phyloP scores from a whole-genome alignment of 2,113 vertebrate species.

The Ahaetulla prasina region DNA sequence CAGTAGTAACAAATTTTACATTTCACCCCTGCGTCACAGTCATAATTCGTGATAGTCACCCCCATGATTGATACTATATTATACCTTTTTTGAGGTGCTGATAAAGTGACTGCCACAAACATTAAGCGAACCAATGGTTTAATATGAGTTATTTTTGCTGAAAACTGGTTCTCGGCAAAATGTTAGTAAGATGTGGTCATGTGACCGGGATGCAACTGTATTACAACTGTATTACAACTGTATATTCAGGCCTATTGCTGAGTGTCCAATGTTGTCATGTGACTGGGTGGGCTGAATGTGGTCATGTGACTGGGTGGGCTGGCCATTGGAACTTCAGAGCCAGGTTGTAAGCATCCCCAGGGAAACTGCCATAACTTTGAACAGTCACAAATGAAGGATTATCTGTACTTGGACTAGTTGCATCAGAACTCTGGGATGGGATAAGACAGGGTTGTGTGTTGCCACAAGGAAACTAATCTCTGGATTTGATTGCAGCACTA shows the following conservation, averaged over 20 bases:
- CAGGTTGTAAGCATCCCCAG: background rate
- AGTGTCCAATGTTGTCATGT: background rate
- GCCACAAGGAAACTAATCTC: constrained; percentile 45
- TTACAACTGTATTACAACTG: too few species aligned
- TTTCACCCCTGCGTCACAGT: too few species aligned
- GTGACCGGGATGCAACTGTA: background rate
- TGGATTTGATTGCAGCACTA: constrained; percentile 85
- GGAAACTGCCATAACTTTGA: too few species aligned
- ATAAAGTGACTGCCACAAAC: background rate
- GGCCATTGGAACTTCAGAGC: background rate
- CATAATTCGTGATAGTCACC: background rate
- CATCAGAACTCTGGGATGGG: background rate
- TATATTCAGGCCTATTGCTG: background rate
- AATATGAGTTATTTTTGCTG: background rate
- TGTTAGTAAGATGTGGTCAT: background rate
- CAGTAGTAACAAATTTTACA: too few species aligned
- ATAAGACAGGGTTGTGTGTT: fast-evolving
- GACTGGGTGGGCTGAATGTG: too few species aligned
- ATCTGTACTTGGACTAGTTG: background rate
- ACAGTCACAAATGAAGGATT: too few species aligned
- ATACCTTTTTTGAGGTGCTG: background rate
- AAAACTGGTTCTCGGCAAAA: background rate
- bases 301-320: fast-evolving
- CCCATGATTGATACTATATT: background rate
- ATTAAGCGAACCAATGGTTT: background rate